A percentile compares a stretch with the other conserved stretches of the same genome.
These are phyloP conservation scores for Crossocerus cetratus DNA, from an alignment of 2,888 invertebrate species.

Conservation along the genomic window DNA sequence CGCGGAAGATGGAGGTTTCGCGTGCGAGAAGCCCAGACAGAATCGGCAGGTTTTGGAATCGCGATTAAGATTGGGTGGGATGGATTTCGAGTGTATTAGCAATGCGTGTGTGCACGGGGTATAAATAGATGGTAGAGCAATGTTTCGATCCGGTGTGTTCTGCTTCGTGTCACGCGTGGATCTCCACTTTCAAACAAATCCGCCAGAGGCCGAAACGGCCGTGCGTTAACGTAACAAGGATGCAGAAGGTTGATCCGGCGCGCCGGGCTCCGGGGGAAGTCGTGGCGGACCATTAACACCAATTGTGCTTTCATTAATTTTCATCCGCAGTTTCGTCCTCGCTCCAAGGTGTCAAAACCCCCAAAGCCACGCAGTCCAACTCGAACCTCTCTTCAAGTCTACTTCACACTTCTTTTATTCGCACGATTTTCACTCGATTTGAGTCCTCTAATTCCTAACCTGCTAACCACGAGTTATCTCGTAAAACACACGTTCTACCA, in stretches of 20 bases:
- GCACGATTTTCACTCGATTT: too few species aligned
- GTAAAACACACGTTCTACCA: too few species aligned
- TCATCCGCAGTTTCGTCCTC: slow-evolving; percentile 59
- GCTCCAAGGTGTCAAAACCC: slow-evolving; percentile 52
- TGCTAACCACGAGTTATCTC: too few species aligned
- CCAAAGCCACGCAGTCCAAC: slow-evolving; percentile 5
- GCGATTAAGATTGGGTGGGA: slow-evolving; percentile 36
- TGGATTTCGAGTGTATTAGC: slow-evolving; percentile 35
- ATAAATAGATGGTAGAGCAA: slow-evolving; percentile 44
- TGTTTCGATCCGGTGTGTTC: slow-evolving; percentile 26
- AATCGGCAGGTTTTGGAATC: slow-evolving; percentile 20
- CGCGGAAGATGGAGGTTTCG: slow-evolving; percentile 24
- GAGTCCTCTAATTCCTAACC: too few species aligned
- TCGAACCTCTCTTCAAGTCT: neutral
- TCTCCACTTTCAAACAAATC: slow-evolving; percentile 35
- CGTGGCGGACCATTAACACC: slow-evolving; percentile 59
- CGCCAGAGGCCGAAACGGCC: slow-evolving; percentile 40
- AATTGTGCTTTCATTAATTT: slow-evolving; percentile 69
- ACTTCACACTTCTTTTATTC: too few species aligned
- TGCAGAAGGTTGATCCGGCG: slow-evolving; percentile 50
- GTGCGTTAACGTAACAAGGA: slow-evolving; percentile 55
- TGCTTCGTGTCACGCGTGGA: slow-evolving; percentile 37
- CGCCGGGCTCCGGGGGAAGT: slow-evolving; percentile 52
- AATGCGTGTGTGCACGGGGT: slow-evolving; percentile 26
- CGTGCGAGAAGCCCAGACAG: slow-evolving; percentile 24